Percentiles rank a stretch among this genome's conserved stretches.
Conservation (phyloP, 2,888 invertebrate genomes). For the Schizotus pectinicornis region DNA sequence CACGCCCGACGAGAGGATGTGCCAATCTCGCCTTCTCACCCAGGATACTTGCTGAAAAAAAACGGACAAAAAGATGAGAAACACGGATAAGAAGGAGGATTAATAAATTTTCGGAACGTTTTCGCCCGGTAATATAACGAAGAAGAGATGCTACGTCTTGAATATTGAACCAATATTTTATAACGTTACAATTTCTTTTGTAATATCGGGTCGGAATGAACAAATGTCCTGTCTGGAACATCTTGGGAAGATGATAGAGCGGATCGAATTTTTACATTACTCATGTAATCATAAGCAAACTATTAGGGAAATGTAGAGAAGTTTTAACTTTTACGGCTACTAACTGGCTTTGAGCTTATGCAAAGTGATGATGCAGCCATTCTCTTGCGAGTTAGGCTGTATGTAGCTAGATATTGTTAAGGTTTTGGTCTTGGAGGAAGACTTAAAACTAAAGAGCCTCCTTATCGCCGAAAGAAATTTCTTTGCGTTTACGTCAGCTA, state of each 20-base stretch:
- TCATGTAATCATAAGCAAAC: no score
- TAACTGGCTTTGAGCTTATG: no score
- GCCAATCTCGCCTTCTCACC: conserved; percentile 92
- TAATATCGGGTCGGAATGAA: conserved; percentile 14
- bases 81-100: neutral
- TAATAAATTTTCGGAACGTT: neutral
- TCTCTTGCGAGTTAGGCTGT: no score
- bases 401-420: no score
- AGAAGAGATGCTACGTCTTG: conserved; percentile 4
- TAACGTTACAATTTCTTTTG: conserved; percentile 13
- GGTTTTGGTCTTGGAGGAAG: no score
- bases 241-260: neutral
- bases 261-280: no score
- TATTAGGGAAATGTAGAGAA: no score
- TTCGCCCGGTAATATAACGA: neutral
- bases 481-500: no score
- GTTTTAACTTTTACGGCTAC: no score
- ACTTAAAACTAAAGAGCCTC: no score
- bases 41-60: conserved; percentile 81
- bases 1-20: conserved; percentile 89
- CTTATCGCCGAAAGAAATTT: no score
- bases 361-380: no score
- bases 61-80: conserved; percentile 4
- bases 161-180: conserved; percentile 27
- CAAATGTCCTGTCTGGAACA: conserved; percentile 16